Evolutionary conservation across 2,113 vertebrate genomes (phyloP), one percentile per base, ranked within the genome.

Genomic region (Orthonyx spaldingii): DNA sequence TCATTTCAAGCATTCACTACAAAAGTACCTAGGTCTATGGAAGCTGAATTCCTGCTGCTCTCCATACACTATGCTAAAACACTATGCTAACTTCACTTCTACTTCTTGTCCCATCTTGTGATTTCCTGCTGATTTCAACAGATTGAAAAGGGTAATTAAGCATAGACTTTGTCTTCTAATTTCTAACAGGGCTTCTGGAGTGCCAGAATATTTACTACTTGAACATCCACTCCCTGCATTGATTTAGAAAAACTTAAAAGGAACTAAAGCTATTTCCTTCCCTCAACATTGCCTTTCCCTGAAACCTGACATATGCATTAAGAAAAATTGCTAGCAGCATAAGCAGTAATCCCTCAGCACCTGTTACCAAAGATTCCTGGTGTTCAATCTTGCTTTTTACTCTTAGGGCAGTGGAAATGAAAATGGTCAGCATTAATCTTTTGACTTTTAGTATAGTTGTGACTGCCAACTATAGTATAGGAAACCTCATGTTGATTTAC

Each of bases 341-440:
- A 74, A 70, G 44, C 49, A 59, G 59, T 84, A 92, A 75, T 94
- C 79, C 57, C 16, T 59, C 80, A 89, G 87, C 92, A 94, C 65
- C 87, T 96, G 70, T 95, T 93, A 79, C 65, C 68, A 68, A 81
- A 90, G 80, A 76, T 30, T 44, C 52, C 70, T 53, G 69, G 65
- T 80, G 60, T 90, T 97, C 92, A 61, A 56, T 96, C 93, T 97
- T 95, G 70, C 32, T 28, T 95, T 96, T 97, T 72, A 81, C 47
- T 89, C 69, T 87, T 68, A 74, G 91, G 93, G 77, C 56, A 77
- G 84, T 96, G 92, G 84, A 96, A 95, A 86, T 91, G 89, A 96
- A 97, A 92, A 94, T 50, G 81, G 95, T 63, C 63, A 63, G 28
- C 90, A 87, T 94, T 94, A 94, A 96, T 97, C 95, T 96, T 94